Conservation (phyloP, 2,888 invertebrate species). For the Idaea aversata region DNA sequence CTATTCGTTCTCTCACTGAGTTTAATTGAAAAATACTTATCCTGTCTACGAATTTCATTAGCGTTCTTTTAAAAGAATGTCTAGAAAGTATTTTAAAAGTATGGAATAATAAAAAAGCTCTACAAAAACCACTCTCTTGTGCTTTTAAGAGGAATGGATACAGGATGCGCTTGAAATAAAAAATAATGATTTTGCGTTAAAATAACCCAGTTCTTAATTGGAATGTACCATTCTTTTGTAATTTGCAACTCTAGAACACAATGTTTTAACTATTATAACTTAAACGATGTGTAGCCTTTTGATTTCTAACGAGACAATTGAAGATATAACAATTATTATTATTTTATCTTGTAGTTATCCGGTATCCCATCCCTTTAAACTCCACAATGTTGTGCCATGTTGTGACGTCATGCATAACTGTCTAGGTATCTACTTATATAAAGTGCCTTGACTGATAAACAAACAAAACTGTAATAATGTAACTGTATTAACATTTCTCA, state of each 20-base stretch:
- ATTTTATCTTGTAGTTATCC: background rate
- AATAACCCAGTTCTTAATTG: background rate
- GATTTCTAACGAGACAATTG: background rate
- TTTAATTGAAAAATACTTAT: constrained; percentile 22
- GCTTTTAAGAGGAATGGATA: background rate
- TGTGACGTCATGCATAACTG: background rate
- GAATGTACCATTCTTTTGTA: background rate
- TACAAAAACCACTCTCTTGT: background rate
- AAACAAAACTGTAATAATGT: background rate
- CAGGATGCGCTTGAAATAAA: background rate
- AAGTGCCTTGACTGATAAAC: background rate
- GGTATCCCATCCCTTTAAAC: background rate
- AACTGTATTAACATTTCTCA: background rate
- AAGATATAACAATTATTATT: background rate
- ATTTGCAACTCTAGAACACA: too few relatives aligned
- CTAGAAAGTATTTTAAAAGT: constrained; percentile 23
- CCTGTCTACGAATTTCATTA: constrained; percentile 30
- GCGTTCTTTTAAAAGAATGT: constrained; percentile 29
- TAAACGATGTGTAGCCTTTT: background rate
- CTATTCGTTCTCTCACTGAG: constrained; percentile 17
- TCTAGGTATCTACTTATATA: background rate
- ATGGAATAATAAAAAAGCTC: constrained; percentile 22
- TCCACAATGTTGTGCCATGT: background rate
- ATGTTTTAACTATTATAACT: background rate
- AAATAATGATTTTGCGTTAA: background rate